Evolutionary conservation across 1,140 invertebrate species (phyloP).

Genomic region (Drosophila mauritiana): DNA sequence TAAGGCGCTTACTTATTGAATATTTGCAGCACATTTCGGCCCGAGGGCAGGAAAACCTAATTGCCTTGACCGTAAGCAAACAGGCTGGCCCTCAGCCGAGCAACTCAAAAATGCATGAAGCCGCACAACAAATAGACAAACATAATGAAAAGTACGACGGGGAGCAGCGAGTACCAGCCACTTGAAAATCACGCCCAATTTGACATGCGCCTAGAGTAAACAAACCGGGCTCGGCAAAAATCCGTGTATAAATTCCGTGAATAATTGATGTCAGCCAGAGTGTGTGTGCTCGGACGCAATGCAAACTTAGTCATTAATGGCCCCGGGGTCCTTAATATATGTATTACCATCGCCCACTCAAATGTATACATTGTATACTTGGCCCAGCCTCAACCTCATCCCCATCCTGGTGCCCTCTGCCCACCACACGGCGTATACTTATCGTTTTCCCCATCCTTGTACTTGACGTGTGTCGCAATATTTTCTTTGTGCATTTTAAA

Average conservation of each 20-base stretch:
- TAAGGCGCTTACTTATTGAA: conserved; percentile 82
- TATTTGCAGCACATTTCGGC: conserved; percentile 56
- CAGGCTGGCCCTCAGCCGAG: conserved; percentile 25
- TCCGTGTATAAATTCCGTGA: conserved; percentile 77
- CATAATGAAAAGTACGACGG: conserved; percentile 74
- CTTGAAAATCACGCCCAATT: conserved; percentile 82
- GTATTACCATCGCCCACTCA: conserved; percentile 36
- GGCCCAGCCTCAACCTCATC: conserved; percentile 39
- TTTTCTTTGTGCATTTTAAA: conserved; percentile 76
- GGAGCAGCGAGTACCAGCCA: conserved; percentile 33
- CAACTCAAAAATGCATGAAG: conserved; percentile 75
- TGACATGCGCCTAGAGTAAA: conserved; percentile 77
- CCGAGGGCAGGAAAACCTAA: conserved; percentile 75
- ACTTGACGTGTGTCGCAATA: conserved; percentile 64
- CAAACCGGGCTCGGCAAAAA: conserved; percentile 63
- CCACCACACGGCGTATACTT: conserved; percentile 25
- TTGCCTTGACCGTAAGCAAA: conserved; percentile 80
- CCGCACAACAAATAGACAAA: conserved; percentile 77
- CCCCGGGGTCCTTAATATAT: conserved; percentile 68
- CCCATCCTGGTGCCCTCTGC: not conserved
- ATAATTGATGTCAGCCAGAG: conserved; percentile 72
- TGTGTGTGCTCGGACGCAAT: conserved; percentile 49
- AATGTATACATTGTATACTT: conserved; percentile 32
- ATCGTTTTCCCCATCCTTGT: conserved; percentile 33
- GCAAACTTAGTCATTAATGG: conserved; percentile 73